phyloP scores from a whole-genome alignment of 2,797 vertebrate species.

The Bovichtus diacanthus region DNA sequence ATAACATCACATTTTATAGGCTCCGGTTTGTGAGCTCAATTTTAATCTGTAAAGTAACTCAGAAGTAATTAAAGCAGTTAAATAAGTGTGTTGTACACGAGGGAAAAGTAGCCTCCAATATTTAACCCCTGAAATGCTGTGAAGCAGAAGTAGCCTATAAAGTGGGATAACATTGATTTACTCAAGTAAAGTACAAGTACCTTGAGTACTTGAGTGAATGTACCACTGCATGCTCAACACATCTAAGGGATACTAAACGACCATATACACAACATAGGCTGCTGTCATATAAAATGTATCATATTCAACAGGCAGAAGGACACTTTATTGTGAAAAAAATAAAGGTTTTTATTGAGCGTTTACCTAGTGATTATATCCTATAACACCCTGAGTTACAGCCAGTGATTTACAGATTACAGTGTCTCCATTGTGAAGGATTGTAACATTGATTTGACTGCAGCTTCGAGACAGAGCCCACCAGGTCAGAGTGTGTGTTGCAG shows the following conservation, averaged over 20 bases:
- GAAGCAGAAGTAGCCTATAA: neutral
- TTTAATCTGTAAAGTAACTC: neutral
- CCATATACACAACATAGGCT: neutral
- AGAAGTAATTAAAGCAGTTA: neutral
- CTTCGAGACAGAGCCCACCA: neutral
- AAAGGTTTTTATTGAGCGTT: neutral
- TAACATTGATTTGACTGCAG: neutral
- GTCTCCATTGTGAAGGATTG: neutral
- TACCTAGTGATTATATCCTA: neutral
- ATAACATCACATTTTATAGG: neutral
- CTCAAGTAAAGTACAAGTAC: neutral
- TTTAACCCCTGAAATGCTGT: neutral
- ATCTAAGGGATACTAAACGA: neutral
- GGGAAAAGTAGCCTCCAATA: too few species aligned
- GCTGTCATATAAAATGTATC: neutral
- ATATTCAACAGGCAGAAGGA: neutral
- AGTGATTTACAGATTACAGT: neutral
- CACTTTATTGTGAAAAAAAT: conserved; percentile 9
- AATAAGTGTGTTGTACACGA: too few species aligned
- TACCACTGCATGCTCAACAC: neutral
- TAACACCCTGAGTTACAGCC: neutral
- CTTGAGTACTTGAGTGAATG: too few species aligned
- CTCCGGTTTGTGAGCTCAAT: neutral
- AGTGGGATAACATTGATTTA: neutral
- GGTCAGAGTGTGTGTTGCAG: neutral